A percentile compares a stretch with the other conserved stretches of the same genome.
Conservation (phyloP, 2,888 invertebrate species). For the Parnassius glacialis region DNA sequence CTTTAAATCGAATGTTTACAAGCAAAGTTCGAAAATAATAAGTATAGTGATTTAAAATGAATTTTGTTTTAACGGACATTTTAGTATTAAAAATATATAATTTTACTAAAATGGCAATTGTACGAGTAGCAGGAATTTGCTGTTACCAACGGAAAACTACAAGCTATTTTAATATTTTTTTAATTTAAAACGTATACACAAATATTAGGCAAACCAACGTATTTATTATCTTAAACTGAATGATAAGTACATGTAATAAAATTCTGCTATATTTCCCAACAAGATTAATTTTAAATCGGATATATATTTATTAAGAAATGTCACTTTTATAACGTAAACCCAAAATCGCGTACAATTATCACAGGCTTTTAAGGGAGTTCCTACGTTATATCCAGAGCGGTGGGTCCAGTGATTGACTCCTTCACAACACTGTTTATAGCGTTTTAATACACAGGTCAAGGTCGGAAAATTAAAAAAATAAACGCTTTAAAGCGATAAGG, state of each 20-base stretch:
- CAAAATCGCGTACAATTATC: slow-evolving; percentile 43
- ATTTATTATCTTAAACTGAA: too few relatives aligned
- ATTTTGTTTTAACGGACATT: not conserved
- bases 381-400: slow-evolving; percentile 41
- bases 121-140: too few relatives aligned
- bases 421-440: slow-evolving; percentile 33
- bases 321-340: slow-evolving; percentile 20
- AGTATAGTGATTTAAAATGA: slow-evolving; percentile 5
- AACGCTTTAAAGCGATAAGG: slow-evolving; percentile 56
- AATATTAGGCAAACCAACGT: too few relatives aligned
- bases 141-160: too few relatives aligned
- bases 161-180: too few relatives aligned
- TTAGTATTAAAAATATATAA: too few relatives aligned
- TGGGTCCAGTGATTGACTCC: slow-evolving; percentile 39
- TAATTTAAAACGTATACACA: too few relatives aligned
- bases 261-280: not conserved
- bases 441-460: slow-evolving; percentile 36
- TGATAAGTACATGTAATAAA: too few relatives aligned
- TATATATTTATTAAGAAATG: not conserved
- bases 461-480: slow-evolving; percentile 24
- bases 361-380: slow-evolving; percentile 44
- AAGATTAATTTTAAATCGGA: slow-evolving; percentile 2
- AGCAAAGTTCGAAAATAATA: not conserved
- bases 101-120: too few relatives aligned
- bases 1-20: not conserved